These are phyloP conservation scores for Hydropsyche tenuis DNA, from an alignment of 1,140 invertebrate species.

Conservation along the genomic window DNA sequence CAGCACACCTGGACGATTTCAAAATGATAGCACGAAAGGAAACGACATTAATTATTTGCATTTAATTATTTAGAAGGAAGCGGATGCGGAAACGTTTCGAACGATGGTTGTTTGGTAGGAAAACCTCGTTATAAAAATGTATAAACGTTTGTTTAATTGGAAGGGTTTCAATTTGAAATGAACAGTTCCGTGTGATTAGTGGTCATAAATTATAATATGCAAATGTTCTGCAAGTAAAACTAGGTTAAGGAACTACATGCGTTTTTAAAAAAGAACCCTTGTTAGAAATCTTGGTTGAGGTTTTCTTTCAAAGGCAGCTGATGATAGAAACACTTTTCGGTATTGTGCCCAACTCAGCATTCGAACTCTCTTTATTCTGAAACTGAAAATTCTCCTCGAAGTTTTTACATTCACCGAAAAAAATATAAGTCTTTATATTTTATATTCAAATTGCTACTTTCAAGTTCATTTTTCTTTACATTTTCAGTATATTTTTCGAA, in stretches of 20 bases:
- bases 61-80: no score
- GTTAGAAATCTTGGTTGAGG: not conserved
- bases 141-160: no score
- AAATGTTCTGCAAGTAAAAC: no score
- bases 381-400: not conserved
- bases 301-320: conserved; percentile 2
- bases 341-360: not conserved
- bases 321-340: conserved; percentile 9
- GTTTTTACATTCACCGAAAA: not conserved
- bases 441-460: conserved; percentile 1
- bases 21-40: not conserved
- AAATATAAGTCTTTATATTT: not conserved
- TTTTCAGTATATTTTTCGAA: not conserved
- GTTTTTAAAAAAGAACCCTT: not conserved
- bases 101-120: no score
- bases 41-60: conserved; percentile 14
- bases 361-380: not conserved
- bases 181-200: no score
- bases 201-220: no score
- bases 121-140: no score
- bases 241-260: not conserved
- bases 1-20: not conserved
- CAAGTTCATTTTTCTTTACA: not conserved
- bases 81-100: no score
- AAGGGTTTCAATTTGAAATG: no score